Evolutionary conservation across 2,113 vertebrate species (phyloP).

Genomic region (Anoplopoma fimbria): DNA sequence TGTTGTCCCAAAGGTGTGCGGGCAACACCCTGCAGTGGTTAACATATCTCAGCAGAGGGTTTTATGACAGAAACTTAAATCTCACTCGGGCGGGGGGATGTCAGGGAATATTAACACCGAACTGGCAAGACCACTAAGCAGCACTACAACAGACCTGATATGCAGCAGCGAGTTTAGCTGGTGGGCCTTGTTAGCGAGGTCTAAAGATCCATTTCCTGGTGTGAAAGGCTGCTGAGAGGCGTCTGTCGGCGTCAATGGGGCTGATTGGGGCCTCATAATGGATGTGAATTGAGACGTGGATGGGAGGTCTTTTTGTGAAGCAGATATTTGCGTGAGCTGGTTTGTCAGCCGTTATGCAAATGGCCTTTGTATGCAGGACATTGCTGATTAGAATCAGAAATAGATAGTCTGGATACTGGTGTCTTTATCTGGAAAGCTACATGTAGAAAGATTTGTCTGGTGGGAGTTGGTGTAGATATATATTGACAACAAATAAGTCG

Average conservation of each 20-base stretch:
- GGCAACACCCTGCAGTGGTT: conserved; percentile 65
- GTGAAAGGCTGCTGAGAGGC: conserved; percentile 67
- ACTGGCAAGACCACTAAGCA: conserved; percentile 35
- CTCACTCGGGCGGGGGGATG: conserved; percentile 48
- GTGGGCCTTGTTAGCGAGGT: conserved; percentile 57
- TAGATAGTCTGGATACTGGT: conserved; percentile 1
- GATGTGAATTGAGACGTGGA: conserved; percentile 63
- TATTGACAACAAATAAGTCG: background rate
- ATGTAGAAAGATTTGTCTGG: background rate
- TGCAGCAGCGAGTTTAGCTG: conserved; percentile 34
- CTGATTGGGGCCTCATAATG: conserved; percentile 53
- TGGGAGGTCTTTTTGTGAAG: conserved; percentile 45
- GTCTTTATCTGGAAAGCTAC: background rate
- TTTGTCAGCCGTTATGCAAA: conserved; percentile 9
- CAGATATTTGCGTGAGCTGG: conserved; percentile 35
- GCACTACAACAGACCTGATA: conserved; percentile 35
- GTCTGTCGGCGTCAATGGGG: conserved; percentile 58
- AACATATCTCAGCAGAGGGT: conserved; percentile 56
- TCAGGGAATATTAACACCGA: conserved; percentile 67
- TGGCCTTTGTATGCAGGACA: conserved; percentile 5
- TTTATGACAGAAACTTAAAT: conserved; percentile 68
- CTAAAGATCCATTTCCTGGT: conserved; percentile 61
- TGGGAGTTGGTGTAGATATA: background rate
- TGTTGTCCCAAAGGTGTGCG: conserved; percentile 72
- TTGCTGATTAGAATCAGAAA: conserved; percentile 30